Percentiles rank a stretch among this genome's conserved stretches.
phyloP scores from a whole-genome alignment of 1,140 invertebrate genomes.

The Lucilia cuprina region DNA sequence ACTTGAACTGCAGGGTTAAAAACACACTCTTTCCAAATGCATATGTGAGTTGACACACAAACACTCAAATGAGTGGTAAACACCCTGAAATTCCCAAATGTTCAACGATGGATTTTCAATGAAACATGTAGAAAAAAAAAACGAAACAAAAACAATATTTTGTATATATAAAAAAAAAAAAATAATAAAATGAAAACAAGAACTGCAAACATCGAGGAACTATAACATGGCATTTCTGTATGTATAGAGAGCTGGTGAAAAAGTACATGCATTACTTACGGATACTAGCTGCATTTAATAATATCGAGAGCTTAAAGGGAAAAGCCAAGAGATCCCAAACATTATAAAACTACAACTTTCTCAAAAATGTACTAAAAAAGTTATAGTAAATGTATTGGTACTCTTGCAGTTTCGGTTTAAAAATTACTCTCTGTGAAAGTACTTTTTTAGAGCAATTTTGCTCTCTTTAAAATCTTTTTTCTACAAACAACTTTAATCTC shows the following conservation, averaged over 20 bases:
- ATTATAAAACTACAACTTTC: too few species aligned
- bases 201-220: not conserved
- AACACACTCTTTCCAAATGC: not conserved
- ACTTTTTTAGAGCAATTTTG: too few species aligned
- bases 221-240: not conserved
- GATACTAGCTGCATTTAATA: not conserved
- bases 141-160: not conserved
- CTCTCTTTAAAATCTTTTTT: too few species aligned
- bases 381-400: too few species aligned
- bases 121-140: not conserved
- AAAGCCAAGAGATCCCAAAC: not conserved
- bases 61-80: not conserved
- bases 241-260: not conserved
- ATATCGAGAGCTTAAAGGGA: not conserved
- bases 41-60: not conserved
- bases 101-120: not conserved
- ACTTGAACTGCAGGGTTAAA: not conserved
- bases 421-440: too few species aligned
- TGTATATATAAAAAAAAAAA: not conserved
- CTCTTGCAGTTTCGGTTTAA: too few species aligned
- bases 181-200: too few species aligned
- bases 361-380: too few species aligned
- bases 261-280: not conserved
- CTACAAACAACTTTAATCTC: too few species aligned
- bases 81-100: not conserved